Base-by-base conservation (phyloP, 2,888 invertebrate genomes). In the Drosophila parthenogenetica region DNA sequence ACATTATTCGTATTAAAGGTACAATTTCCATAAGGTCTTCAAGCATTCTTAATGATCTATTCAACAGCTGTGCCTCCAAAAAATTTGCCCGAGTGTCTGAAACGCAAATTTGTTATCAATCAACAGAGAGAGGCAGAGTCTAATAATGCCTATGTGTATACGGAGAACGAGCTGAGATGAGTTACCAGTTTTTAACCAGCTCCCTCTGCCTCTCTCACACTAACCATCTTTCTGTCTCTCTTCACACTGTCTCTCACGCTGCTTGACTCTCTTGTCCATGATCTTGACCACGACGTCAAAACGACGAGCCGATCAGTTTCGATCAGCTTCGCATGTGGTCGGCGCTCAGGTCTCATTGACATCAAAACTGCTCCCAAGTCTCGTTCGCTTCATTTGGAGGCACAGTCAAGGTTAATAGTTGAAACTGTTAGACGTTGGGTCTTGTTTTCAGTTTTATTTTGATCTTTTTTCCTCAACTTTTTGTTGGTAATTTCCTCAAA, bases 351-450 rank as follows among this genome's bases (percentile, higher is more conserved):
- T 89, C 85, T 73, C 89, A 89, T 89, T 85, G 89, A 81, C 85
- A 85, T 85, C 70, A 79, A 81, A 87, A 73, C 40, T 35, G 29
- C 64, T 66, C 58, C 50, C 55, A 53, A 54, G 51, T 32, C 46
- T 62, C 64, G 55, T 46, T 51, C 40, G 57, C 25, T 70, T 58
- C 40, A 62, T 66, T 68, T 66, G 57, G 40, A 35, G 62, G 65
- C 63, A 29, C 8, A 57, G 69, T 75, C 89, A 85, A 85, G 89
- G 85, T 89, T 89, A 89, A 89, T 68, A 79, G 81, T 89, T 89
- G 81, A 81, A 87, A 79, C 87, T 81, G 88, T 82, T 84, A 71
- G 70, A n/a, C 29, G 66, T 22, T 51, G 16, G 8, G 14, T 50
- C 32, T 55, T 40, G 35, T 53, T 64, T 40, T 59, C 22, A 13